Percentiles rank a stretch among this genome's conserved stretches.
Conservation (phyloP, 2,797 vertebrate species). For the Helostoma temminkii region DNA sequence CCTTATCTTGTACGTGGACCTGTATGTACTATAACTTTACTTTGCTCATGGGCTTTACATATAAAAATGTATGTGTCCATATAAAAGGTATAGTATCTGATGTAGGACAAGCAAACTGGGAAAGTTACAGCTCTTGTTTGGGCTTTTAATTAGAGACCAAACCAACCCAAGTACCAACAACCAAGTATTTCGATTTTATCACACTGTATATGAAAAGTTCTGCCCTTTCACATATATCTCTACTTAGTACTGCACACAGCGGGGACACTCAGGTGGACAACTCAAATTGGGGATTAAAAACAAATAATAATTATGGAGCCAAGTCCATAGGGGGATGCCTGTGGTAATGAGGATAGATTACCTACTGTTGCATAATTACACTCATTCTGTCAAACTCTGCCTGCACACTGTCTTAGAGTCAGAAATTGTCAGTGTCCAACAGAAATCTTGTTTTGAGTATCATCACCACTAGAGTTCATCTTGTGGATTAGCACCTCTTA, state of each 20-base stretch:
- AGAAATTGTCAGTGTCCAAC: slow-evolving; percentile 42
- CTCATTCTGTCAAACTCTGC: slow-evolving; percentile 60
- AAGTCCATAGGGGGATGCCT: slow-evolving; percentile 58
- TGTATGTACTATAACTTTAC: too few species aligned
- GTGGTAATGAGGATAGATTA: slow-evolving; percentile 74
- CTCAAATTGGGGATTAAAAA: slow-evolving; percentile 65
- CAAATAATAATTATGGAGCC: slow-evolving; percentile 62
- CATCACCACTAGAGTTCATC: not conserved
- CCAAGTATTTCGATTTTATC: slow-evolving; percentile 28
- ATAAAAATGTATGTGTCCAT: not conserved
- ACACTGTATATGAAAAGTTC: slow-evolving; percentile 20
- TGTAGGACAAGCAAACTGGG: not conserved
- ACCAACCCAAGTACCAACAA: slow-evolving; percentile 15
- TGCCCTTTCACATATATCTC: slow-evolving; percentile 34
- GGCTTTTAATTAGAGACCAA: slow-evolving; percentile 30
- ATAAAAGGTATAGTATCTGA: not conserved
- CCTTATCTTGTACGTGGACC: too few species aligned
- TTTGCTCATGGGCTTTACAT: too few species aligned
- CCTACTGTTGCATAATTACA: slow-evolving; percentile 64
- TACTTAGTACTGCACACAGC: slow-evolving; percentile 15
- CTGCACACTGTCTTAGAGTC: slow-evolving; percentile 49
- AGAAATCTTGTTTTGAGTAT: slow-evolving; percentile 18
- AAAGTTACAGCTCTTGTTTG: not conserved
- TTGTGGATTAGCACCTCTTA: not conserved
- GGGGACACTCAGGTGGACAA: slow-evolving; percentile 53